Evolutionary conservation across 2,888 invertebrate species (phyloP).

Genomic region (Microplitis deprimator): DNA sequence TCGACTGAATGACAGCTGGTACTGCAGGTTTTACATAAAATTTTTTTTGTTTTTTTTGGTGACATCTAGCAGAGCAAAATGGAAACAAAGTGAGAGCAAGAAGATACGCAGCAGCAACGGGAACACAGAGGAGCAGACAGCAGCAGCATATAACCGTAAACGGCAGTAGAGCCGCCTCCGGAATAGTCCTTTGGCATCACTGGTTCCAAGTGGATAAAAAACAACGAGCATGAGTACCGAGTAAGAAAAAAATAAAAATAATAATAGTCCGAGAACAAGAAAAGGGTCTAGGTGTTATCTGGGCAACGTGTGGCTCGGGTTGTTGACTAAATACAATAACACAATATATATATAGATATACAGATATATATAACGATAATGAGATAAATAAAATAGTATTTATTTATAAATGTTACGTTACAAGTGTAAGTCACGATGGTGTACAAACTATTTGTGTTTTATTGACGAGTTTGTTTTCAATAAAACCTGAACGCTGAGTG

Average conservation of each 20-base stretch:
- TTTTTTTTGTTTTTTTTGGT: no score
- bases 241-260: slow-evolving; percentile 28
- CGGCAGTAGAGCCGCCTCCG: slow-evolving; percentile 39
- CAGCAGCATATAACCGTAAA: slow-evolving; percentile 38
- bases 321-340: no score
- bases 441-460: background rate
- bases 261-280: background rate
- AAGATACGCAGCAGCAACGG: background rate
- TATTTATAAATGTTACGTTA: background rate
- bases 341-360: background rate
- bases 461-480: slow-evolving; percentile 59
- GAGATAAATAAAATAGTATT: background rate
- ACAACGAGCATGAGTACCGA: slow-evolving; percentile 17
- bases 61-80: no score
- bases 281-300: background rate
- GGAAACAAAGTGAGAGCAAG: background rate
- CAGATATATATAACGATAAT: background rate
- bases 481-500: slow-evolving; percentile 47
- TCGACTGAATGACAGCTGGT: no score
- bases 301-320: no score
- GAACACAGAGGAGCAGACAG: background rate
- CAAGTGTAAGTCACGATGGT: slow-evolving; percentile 9
- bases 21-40: no score
- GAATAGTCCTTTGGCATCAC: slow-evolving; percentile 17
- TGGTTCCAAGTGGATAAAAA: slow-evolving; percentile 21